phyloP scores from a whole-genome alignment of 2,797 vertebrate genomes.

The Holocentrus rufus region DNA sequence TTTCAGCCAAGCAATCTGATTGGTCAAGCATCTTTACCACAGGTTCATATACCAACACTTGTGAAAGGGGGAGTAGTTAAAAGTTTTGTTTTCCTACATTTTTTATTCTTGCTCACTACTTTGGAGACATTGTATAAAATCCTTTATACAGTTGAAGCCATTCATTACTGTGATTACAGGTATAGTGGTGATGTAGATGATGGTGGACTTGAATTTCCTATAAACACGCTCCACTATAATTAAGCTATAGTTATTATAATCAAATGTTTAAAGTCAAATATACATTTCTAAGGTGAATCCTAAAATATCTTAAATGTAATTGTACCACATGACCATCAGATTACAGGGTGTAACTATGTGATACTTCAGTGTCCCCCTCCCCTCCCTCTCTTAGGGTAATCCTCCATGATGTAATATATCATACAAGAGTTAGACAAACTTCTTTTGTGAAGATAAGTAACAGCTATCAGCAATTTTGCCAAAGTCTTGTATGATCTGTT shows the following conservation, averaged over 20 bases:
- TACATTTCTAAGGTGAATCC: too few relatives aligned
- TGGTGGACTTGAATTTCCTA: neutral
- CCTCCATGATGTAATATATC: constrained; percentile 40
- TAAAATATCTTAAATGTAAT: neutral
- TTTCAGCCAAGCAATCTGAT: neutral
- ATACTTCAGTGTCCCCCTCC: neutral
- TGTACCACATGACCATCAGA: neutral
- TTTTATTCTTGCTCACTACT: neutral
- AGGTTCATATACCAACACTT: too few relatives aligned
- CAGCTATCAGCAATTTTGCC: constrained; percentile 35
- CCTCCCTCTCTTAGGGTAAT: constrained; percentile 39
- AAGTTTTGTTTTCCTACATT: neutral
- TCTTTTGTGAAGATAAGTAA: constrained; percentile 4
- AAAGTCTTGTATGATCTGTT: constrained; percentile 61
- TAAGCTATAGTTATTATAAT: neutral
- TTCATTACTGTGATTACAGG: neutral
- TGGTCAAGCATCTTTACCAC: neutral
- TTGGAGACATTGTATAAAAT: neutral
- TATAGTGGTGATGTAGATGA: neutral
- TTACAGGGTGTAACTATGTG: neutral
- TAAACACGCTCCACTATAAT: neutral
- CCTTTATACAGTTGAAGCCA: too few relatives aligned
- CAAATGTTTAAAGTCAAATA: neutral
- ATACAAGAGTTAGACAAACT: constrained; percentile 57
- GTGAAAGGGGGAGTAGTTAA: too few relatives aligned